Conservation (phyloP, 2,113 vertebrate species). For the Stigmatopora nigra region DNA sequence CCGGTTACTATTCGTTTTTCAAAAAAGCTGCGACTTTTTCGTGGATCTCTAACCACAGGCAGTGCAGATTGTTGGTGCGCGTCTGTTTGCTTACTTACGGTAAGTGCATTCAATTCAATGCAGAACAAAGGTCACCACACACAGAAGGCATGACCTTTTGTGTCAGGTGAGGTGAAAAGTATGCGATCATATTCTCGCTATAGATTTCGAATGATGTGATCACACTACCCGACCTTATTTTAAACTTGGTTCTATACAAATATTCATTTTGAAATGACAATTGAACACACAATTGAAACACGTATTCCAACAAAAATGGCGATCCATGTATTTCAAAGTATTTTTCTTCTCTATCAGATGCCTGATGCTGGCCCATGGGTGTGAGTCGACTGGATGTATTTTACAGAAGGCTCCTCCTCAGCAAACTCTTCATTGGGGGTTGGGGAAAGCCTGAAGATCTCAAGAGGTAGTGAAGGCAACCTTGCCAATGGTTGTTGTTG, state of each 20-base stretch:
- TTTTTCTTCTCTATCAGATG: conserved; percentile 42
- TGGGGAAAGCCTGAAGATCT: conserved; percentile 96
- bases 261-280: no score
- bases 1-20: neutral
- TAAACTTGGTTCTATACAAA: no score
- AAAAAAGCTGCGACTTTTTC: neutral
- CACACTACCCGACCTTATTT: neutral
- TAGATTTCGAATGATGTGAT: neutral
- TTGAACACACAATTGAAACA: no score
- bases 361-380: conserved; percentile 78
- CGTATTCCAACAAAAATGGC: no score
- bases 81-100: neutral
- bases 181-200: neutral
- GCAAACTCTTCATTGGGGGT: conserved; percentile 95
- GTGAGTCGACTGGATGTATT: conserved; percentile 90
- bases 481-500: neutral
- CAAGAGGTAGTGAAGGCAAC: conserved; percentile 72
- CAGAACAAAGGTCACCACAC: neutral
- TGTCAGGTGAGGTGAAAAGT: neutral
- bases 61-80: neutral
- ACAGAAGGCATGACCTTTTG: neutral
- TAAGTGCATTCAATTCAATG: neutral
- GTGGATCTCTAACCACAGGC: neutral
- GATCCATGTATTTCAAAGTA: neutral
- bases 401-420: conserved; percentile 90